These are phyloP conservation scores for Oryzaephilus surinamensis DNA, from an alignment of 1,140 invertebrate species.

Conservation along the genomic window DNA sequence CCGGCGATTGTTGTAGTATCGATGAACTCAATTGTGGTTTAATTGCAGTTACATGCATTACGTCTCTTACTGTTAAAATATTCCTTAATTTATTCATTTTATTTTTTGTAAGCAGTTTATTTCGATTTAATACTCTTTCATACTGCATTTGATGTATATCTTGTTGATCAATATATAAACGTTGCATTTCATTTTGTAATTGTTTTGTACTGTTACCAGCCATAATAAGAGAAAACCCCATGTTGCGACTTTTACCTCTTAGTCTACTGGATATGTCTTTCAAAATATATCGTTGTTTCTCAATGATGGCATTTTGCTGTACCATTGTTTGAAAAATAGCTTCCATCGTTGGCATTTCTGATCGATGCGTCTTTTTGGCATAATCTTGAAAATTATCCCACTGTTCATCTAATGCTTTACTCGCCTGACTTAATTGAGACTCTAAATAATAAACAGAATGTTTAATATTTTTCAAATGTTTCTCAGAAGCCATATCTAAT, in stretches of 20 bases:
- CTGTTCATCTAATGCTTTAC: constrained; percentile 46
- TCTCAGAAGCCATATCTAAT: constrained; percentile 45
- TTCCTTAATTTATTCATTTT: constrained; percentile 21
- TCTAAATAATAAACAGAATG: constrained; percentile 49
- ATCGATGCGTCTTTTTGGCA: constrained; percentile 36
- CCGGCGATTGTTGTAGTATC: constrained; percentile 12
- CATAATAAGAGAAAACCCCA: constrained; percentile 16
- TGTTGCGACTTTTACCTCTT: constrained; percentile 11
- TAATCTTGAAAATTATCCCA: constrained; percentile 47
- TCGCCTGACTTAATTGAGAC: constrained; percentile 46
- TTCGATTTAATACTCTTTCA: constrained; percentile 19
- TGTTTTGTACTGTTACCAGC: constrained; percentile 15
- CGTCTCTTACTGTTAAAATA: constrained; percentile 18
- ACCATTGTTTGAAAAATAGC: constrained; percentile 56
- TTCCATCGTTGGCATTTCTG: constrained; percentile 50
- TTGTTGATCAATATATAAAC: constrained; percentile 20
- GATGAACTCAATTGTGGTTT: constrained; percentile 25
- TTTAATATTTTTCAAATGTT: constrained; percentile 44
- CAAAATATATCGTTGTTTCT: constrained; percentile 38
- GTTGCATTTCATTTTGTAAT: constrained; percentile 23
- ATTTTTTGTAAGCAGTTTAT: constrained; percentile 16
- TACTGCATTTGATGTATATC: constrained; percentile 18
- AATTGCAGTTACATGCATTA: constrained; percentile 15
- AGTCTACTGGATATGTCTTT: constrained; percentile 27
- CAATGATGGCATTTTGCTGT: constrained; percentile 48